Percentiles rank a stretch among this genome's conserved stretches.
Conservation (phyloP, 1,140 invertebrate species). For the Charaxes varanes region DNA sequence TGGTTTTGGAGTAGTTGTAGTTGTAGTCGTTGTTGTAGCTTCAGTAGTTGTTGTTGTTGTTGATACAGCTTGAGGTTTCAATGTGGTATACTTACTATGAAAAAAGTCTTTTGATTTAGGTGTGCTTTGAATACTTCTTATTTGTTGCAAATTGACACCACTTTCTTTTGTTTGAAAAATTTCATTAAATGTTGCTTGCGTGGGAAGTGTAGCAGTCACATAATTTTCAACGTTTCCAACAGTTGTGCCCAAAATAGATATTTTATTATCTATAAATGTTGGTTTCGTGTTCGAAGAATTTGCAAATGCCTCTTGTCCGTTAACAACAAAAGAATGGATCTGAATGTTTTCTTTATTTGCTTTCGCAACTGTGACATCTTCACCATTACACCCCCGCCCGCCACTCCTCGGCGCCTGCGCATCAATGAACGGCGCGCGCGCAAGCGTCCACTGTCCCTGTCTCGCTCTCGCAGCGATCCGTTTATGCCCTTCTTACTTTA, state of each 20-base stretch:
- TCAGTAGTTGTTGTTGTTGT: constrained; percentile 47
- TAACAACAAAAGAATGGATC: constrained; percentile 61
- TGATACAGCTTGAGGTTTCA: constrained; percentile 28
- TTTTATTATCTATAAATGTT: constrained; percentile 49
- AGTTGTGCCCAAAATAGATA: constrained; percentile 61
- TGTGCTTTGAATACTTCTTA: constrained; percentile 51
- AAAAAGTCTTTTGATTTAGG: constrained; percentile 32
- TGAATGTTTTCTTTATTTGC: constrained; percentile 44
- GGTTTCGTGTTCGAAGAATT: constrained; percentile 43
- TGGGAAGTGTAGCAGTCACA: constrained; percentile 48
- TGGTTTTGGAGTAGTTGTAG: constrained; percentile 76
- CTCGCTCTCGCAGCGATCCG: constrained; percentile 20
- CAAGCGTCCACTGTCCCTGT: constrained; percentile 41
- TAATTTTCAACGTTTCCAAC: constrained; percentile 64
- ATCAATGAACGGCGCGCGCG: constrained; percentile 68
- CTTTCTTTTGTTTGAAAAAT: constrained; percentile 58
- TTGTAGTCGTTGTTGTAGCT: constrained; percentile 70
- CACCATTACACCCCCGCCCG: no score
- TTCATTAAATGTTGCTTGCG: constrained; percentile 51
- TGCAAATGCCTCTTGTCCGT: constrained; percentile 61
- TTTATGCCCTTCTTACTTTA: constrained; percentile 30
- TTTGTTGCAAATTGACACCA: constrained; percentile 51
- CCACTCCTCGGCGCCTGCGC: constrained; percentile 51
- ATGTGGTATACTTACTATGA: constrained; percentile 30
- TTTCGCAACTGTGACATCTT: constrained; percentile 21